These are phyloP conservation scores for Melieria crassipennis DNA, from an alignment of 2,888 invertebrate species.

Conservation along the genomic window DNA sequence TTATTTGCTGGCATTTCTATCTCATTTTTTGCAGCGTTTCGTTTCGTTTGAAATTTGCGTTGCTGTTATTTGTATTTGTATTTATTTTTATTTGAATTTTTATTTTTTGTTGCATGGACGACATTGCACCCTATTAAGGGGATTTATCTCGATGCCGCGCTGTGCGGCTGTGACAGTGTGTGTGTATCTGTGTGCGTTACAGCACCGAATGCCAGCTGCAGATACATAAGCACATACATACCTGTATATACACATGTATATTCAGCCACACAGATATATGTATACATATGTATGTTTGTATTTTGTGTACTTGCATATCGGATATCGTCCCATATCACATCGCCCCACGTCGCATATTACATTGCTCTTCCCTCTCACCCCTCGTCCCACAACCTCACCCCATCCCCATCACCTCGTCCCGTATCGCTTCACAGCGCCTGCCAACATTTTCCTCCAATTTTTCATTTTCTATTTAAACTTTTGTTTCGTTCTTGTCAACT, in stretches of 20 bases:
- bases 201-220: no score
- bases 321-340: constrained; percentile 30
- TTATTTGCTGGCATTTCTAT: no score
- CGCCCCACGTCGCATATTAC: constrained; percentile 10
- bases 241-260: not conserved
- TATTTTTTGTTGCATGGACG: not conserved
- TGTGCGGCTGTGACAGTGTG: constrained; percentile 9
- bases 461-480: constrained; percentile 29
- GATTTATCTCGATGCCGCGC: constrained; percentile 41
- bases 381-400: no score
- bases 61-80: no score
- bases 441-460: constrained; percentile 16
- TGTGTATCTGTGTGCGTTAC: constrained; percentile 11
- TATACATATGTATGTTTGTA: constrained; percentile 5
- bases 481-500: constrained; percentile 35
- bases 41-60: no score
- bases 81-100: not conserved
- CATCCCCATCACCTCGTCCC: no score
- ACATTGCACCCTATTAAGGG: constrained; percentile 39
- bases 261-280: not conserved
- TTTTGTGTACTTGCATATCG: constrained; percentile 32
- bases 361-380: no score
- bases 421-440: no score
- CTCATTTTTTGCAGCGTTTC: no score
- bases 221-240: constrained; percentile 8